Conservation (phyloP, 2,888 invertebrate genomes). For the Melinopterus prodromus region DNA sequence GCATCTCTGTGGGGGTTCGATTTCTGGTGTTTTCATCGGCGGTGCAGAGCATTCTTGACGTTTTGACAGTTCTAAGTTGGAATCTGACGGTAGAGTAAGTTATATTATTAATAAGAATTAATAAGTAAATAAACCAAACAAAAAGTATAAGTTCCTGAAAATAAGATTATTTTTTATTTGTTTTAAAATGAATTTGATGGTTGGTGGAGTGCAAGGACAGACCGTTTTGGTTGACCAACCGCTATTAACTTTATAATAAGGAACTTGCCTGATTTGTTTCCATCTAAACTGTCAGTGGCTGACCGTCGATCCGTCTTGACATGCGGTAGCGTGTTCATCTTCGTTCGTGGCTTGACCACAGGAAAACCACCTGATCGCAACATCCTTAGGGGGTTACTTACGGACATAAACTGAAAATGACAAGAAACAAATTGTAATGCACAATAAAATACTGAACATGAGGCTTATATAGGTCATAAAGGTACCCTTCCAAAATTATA, state of each 20-base stretch:
- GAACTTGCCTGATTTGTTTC: constrained; percentile 41
- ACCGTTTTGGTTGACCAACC: neutral
- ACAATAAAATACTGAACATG: neutral
- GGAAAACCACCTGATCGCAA: constrained; percentile 68
- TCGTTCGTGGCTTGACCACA: constrained; percentile 59
- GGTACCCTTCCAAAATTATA: too few relatives aligned
- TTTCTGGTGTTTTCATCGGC: constrained; percentile 28
- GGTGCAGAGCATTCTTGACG: constrained; percentile 30
- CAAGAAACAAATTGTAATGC: constrained; percentile 4
- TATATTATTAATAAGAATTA: too few relatives aligned
- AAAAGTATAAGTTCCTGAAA: too few relatives aligned
- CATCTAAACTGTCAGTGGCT: constrained; percentile 41
- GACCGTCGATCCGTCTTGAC: constrained; percentile 42
- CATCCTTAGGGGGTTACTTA: constrained; percentile 72
- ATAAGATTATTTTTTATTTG: neutral
- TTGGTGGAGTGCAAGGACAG: too few relatives aligned
- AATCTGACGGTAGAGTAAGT: constrained; percentile 35
- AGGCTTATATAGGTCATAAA: too few relatives aligned
- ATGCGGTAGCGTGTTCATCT: constrained; percentile 49
- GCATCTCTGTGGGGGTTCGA: constrained; percentile 36
- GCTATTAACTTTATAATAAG: neutral
- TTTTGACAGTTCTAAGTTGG: constrained; percentile 37
- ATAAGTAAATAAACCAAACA: neutral
- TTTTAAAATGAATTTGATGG: too few relatives aligned
- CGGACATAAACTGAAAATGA: constrained; percentile 51